phyloP scores from a whole-genome alignment of 2,797 vertebrate genomes.

The Gastrophryne carolinensis region DNA sequence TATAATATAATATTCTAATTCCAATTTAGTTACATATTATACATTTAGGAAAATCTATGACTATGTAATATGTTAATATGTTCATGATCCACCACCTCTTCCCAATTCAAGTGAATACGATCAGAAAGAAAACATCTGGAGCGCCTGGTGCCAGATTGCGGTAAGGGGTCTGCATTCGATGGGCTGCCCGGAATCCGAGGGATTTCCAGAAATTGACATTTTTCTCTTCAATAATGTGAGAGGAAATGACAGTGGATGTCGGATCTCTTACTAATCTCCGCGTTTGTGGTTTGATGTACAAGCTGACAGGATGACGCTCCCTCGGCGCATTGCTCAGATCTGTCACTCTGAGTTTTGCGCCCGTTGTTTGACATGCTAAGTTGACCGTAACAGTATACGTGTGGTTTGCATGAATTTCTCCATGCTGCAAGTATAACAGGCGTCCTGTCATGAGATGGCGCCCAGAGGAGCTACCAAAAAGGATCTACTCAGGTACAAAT shows the following conservation, averaged over 20 bases:
- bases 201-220: constrained; percentile 32
- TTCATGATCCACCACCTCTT: background rate
- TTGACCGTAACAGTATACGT: constrained; percentile 17
- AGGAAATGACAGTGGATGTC: constrained; percentile 36
- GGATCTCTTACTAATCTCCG: constrained; percentile 29
- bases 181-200: constrained; percentile 29
- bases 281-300: constrained; percentile 37
- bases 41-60: no score
- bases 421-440: no score
- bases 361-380: constrained; percentile 13
- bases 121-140: constrained; percentile 2
- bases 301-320: background rate
- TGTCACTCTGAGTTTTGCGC: background rate
- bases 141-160: background rate
- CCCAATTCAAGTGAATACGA: background rate
- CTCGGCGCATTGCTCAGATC: background rate
- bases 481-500: no score
- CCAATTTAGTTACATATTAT: no score
- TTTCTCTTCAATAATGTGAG: constrained; percentile 2
- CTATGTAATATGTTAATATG: background rate
- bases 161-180: background rate
- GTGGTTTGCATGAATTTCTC: background rate
- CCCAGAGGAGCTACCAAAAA: no score
- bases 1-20: no score
- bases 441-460: background rate